Conservation (phyloP, 2,113 vertebrate species). For the Siphamia tubifer region DNA sequence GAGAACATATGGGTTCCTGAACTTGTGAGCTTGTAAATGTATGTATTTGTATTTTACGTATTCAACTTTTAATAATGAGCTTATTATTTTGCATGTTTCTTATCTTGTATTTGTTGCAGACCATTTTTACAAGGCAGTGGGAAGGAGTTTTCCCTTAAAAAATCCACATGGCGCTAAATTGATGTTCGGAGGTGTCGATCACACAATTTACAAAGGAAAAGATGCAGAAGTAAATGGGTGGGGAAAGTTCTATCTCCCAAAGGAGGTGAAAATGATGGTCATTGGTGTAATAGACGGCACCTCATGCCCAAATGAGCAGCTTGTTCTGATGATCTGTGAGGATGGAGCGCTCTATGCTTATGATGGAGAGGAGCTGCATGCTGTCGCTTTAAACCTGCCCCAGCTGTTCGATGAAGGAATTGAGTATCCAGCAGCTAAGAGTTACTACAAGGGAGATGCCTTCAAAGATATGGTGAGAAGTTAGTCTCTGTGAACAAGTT, state of each 20-base stretch:
- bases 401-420: accelerated
- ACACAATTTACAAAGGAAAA: slow-evolving; percentile 9
- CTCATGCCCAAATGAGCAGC: neutral
- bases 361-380: slow-evolving; percentile 44
- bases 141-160: accelerated
- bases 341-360: slow-evolving; percentile 25
- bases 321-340: slow-evolving; percentile 53
- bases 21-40: too few relatives aligned
- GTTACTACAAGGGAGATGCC: slow-evolving; percentile 32
- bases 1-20: too few relatives aligned
- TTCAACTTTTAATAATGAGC: too few relatives aligned
- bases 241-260: slow-evolving; percentile 40
- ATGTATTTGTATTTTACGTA: neutral
- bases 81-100: too few relatives aligned
- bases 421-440: slow-evolving; percentile 15
- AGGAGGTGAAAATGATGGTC: slow-evolving; percentile 21
- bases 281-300: slow-evolving; percentile 24
- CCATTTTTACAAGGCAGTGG: accelerated
- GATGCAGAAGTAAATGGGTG: slow-evolving; percentile 3
- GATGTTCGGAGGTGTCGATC: neutral
- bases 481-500: neutral
- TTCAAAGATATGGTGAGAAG: slow-evolving; percentile 43
- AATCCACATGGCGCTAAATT: neutral
- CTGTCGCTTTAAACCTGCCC: neutral
- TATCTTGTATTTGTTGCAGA: neutral